Conservation (phyloP, 1,140 invertebrate species). For the Apis dorsata region DNA sequence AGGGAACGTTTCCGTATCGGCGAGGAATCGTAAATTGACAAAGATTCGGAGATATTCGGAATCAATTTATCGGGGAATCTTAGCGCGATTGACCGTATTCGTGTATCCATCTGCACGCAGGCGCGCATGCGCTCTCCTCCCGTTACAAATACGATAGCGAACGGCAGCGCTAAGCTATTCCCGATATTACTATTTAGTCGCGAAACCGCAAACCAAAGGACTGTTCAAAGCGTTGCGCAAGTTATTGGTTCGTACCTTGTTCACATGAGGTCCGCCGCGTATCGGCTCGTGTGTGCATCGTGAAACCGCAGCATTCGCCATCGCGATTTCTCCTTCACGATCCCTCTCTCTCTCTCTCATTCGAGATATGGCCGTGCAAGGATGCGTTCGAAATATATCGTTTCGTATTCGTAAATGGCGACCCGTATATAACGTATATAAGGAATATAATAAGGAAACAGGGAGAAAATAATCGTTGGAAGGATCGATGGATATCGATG, state of each 20-base stretch:
- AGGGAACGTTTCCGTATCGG: no score
- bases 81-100: no score
- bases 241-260: constrained; percentile 65
- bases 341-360: constrained; percentile 21
- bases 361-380: constrained; percentile 12
- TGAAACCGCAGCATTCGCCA: constrained; percentile 41
- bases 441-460: background rate
- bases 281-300: constrained; percentile 37
- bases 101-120: no score
- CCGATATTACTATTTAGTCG: constrained; percentile 72
- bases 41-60: no score
- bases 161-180: constrained; percentile 40
- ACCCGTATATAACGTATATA: no score
- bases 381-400: background rate
- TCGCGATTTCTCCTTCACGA: constrained; percentile 42
- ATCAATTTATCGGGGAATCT: background rate
- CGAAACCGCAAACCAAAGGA: constrained; percentile 64
- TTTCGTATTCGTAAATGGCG: background rate
- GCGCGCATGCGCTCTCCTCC: background rate
- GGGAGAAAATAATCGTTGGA: constrained; percentile 14
- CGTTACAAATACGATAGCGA: background rate
- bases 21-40: no score
- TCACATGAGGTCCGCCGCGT: constrained; percentile 48
- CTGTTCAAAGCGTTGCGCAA: constrained; percentile 67
- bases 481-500: constrained; percentile 68